Base-by-base conservation (phyloP, 2,888 invertebrate species). In the Caenorhabditis macrosperma region DNA sequence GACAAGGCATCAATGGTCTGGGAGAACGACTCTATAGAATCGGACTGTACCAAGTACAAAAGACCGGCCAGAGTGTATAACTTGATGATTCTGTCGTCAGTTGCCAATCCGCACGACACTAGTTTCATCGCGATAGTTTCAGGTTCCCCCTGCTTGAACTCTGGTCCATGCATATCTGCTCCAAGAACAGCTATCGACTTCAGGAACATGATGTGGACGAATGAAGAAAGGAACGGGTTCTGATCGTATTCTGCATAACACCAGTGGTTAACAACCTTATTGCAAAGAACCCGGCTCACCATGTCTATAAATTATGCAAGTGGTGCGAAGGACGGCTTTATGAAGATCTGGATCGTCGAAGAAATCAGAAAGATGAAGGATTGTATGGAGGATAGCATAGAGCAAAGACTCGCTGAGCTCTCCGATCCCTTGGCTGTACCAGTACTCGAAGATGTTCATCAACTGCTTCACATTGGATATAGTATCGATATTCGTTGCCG, bases 391-490 rank as follows among this genome's bases (percentile, higher is more conserved):
- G 26, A 85, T 85, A 1, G 86, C 75, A 7, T 83, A 66, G 1
- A 87, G 78, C 2, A 89, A 72, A 0, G 76, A 55, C 28, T 85
- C 72, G 7, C 88, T 83, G 30, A 89, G 76, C 44, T 69, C 64
- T 17, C 84, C 79, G 9, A 88, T 71, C 24, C 87, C 88, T 48
- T 84, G 81, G 22, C 83, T 75, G 69, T 85, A 86, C 90, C 90
- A 90, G 64, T 89, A 89, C 6, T 86, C 82, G 61, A 85, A 90
- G 55, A 87, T 90, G 50, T 87, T 88, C 64, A 89, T 84, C 7
- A 89, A 81, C 20, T 88, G 86, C n/a, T 84, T 79, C 30, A 89
- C 83, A 57, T 87, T 86, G 0, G 88, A 89, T 12, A 86, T 81
- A 1, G 86, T 87, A 57, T 89, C 89, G 52, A 88, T 76, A 28